Evolutionary conservation across 2,113 vertebrate species (phyloP).

Genomic region (Tenrec ecaudatus): DNA sequence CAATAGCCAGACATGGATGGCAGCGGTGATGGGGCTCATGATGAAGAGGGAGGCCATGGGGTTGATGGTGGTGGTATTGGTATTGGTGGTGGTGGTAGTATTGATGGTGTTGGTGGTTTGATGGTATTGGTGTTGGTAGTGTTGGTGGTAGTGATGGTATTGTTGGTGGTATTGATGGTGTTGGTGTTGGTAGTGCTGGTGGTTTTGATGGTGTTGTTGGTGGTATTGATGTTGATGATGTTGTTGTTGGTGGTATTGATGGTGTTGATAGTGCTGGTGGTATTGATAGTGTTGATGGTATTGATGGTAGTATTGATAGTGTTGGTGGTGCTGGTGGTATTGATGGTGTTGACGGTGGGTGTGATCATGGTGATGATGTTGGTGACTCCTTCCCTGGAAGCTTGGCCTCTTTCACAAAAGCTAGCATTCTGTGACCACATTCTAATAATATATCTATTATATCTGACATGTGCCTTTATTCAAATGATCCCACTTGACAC

Average conservation of each 20-base stretch:
- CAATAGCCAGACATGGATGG: neutral
- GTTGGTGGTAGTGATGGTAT: too few species aligned
- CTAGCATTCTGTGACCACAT: neutral
- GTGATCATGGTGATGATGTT: neutral
- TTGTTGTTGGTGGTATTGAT: neutral
- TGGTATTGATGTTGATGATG: neutral
- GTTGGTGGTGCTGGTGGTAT: too few species aligned
- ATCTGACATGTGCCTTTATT: neutral
- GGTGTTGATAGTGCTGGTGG: too few species aligned
- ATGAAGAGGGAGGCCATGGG: neutral
- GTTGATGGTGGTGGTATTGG: neutral
- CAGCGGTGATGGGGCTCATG: neutral
- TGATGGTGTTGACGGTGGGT: too few species aligned
- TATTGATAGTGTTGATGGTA: too few species aligned
- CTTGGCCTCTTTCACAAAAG: neutral
- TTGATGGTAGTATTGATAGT: too few species aligned
- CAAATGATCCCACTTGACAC: neutral
- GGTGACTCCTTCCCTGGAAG: neutral
- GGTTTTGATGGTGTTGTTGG: neutral
- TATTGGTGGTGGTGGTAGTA: neutral
- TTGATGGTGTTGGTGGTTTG: neutral
- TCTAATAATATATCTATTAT: neutral
- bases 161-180: neutral
- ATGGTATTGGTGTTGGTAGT: neutral
- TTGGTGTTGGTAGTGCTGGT: neutral